These are phyloP conservation scores for Anas georgica DNA, from an alignment of 2,797 vertebrate species.

Conservation along the genomic window DNA sequence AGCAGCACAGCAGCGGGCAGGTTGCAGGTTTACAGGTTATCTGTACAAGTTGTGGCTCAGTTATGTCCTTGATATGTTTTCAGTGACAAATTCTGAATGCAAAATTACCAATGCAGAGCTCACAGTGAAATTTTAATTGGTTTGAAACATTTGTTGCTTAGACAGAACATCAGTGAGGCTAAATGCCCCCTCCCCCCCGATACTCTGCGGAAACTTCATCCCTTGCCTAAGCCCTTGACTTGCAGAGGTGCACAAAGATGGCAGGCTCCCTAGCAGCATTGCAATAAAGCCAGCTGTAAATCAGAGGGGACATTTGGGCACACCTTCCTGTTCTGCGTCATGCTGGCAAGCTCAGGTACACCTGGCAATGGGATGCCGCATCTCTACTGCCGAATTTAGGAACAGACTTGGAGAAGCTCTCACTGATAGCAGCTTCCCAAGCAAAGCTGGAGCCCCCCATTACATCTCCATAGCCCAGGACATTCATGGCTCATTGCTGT, in stretches of 20 bases:
- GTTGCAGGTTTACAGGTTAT: not conserved
- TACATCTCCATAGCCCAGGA: not conserved
- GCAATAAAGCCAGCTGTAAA: not conserved
- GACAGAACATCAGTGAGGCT: not conserved
- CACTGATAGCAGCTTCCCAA: fast-evolving
- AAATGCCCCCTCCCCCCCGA: not conserved
- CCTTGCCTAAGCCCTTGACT: not conserved
- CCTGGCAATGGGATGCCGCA: not conserved
- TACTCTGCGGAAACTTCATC: not conserved
- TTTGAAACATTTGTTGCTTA: not conserved
- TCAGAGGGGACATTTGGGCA: not conserved
- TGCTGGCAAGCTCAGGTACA: not conserved
- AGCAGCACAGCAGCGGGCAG: not conserved
- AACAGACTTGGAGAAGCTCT: not conserved
- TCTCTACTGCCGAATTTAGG: fast-evolving
- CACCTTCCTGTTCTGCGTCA: fast-evolving
- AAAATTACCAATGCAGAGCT: not conserved
- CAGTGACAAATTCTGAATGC: not conserved
- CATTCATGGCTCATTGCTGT: not conserved
- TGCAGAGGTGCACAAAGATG: not conserved
- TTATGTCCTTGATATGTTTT: not conserved
- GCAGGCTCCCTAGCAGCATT: not conserved
- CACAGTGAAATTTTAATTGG: not conserved
- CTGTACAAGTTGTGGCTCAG: not conserved
- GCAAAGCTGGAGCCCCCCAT: not conserved